These are phyloP conservation scores for Sceloporus tristichus DNA, from an alignment of 2,113 vertebrate genomes.

Conservation along the genomic window DNA sequence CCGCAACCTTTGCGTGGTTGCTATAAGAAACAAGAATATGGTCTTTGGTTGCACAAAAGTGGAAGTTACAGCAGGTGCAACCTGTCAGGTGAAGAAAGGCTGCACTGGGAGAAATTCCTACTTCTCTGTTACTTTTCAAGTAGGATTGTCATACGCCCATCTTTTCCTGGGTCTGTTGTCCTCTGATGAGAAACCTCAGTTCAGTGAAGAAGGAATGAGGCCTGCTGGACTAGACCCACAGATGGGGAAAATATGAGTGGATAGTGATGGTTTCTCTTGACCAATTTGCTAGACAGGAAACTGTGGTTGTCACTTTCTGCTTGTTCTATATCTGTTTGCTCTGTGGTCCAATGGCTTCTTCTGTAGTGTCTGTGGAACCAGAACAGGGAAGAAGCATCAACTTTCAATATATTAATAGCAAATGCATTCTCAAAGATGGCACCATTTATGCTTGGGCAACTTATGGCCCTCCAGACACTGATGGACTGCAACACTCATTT, in stretches of 20 bases:
- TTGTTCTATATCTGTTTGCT: neutral
- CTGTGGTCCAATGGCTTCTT: neutral
- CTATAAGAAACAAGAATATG: neutral
- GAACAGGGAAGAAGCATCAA: neutral
- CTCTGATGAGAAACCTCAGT: too few species aligned
- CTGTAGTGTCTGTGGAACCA: neutral
- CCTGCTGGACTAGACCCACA: neutral
- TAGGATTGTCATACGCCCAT: too few species aligned
- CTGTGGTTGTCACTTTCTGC: neutral
- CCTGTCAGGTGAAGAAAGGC: neutral
- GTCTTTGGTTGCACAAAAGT: neutral
- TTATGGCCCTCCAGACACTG: too few species aligned
- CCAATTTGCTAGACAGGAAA: neutral
- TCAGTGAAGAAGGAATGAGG: too few species aligned
- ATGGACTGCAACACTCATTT: too few species aligned
- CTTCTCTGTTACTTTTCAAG: neutral
- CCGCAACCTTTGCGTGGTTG: neutral
- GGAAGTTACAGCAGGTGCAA: neutral
- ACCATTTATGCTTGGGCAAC: too few species aligned
- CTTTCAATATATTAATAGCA: too few species aligned
- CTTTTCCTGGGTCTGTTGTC: too few species aligned
- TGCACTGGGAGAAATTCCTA: neutral
- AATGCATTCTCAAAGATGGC: too few species aligned
- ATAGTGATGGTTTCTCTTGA: neutral
- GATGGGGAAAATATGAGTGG: too few species aligned